These are phyloP conservation scores for Drosophila virilis DNA, from an alignment of 1,140 invertebrate genomes.

Conservation along the genomic window DNA sequence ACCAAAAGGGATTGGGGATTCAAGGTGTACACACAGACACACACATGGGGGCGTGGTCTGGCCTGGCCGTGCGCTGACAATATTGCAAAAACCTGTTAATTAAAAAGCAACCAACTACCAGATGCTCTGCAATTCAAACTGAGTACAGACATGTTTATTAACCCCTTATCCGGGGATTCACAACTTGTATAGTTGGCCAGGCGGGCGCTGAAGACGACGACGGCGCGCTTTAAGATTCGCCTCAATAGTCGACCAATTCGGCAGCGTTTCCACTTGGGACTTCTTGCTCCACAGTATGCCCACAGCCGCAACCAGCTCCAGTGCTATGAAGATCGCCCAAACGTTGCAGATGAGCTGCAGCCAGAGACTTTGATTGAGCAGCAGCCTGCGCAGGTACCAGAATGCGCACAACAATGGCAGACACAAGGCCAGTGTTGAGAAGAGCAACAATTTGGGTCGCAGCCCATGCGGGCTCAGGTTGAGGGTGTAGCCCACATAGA, in stretches of 20 bases:
- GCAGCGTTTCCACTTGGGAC: background rate
- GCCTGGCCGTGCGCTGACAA: conserved; percentile 1
- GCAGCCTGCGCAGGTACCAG: background rate
- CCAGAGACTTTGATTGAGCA: background rate
- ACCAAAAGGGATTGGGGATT: conserved; percentile 33
- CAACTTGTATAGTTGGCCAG: background rate
- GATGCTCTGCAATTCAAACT: background rate
- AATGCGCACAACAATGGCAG: background rate
- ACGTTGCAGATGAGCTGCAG: background rate
- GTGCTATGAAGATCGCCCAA: background rate
- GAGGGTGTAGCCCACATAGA: conserved; percentile 2
- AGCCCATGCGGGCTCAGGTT: background rate
- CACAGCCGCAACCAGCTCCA: background rate
- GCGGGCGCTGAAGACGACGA: background rate
- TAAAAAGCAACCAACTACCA: background rate
- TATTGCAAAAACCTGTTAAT: conserved; percentile 2
- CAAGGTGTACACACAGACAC: conserved; percentile 17
- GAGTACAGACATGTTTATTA: background rate
- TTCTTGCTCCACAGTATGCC: background rate
- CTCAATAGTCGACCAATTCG: background rate
- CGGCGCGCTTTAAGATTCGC: background rate
- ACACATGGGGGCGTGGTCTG: background rate
- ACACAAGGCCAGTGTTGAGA: background rate
- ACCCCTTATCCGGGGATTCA: background rate
- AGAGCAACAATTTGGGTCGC: background rate